A percentile compares a stretch with the other conserved stretches of the same genome.
Conservation (phyloP, 2,797 vertebrate genomes). For the Echeneis naucrates region DNA sequence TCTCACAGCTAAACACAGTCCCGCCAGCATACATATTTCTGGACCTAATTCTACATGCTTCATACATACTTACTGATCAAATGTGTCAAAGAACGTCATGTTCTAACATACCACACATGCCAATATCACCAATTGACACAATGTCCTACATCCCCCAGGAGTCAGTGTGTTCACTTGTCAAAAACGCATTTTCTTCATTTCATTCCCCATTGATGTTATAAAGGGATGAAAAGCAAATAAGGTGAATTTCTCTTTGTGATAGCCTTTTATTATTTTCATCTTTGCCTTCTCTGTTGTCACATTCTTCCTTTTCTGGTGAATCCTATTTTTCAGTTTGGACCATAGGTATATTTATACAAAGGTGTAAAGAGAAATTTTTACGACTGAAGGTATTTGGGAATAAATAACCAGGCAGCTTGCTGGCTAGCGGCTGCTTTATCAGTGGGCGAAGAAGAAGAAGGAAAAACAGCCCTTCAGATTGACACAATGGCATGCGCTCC, state of each 20-base stretch:
- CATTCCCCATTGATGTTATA: conserved; percentile 45
- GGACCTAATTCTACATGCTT: not conserved
- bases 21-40: not conserved
- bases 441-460: conserved; percentile 67
- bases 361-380: conserved; percentile 67
- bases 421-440: conserved; percentile 75
- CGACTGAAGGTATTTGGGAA: conserved; percentile 70
- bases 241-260: conserved; percentile 59
- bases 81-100: not conserved
- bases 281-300: conserved; percentile 48
- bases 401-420: conserved; percentile 76
- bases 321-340: conserved; percentile 60
- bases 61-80: not conserved
- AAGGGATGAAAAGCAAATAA: conserved; percentile 45
- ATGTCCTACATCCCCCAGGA: not conserved
- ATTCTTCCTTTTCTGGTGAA: conserved; percentile 53
- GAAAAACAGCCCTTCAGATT: conserved; percentile 76
- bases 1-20: not conserved
- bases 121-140: not conserved
- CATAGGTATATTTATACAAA: conserved; percentile 17
- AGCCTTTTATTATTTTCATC: conserved; percentile 58
- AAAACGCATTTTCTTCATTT: conserved; percentile 49
- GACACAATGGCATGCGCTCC: conserved; percentile 78
- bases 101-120: not conserved
- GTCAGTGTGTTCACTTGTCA: conserved; percentile 27